Evolutionary conservation across 2,113 vertebrate genomes (phyloP), one percentile per base, ranked within the genome.

Genomic region (Tachycineta bicolor): DNA sequence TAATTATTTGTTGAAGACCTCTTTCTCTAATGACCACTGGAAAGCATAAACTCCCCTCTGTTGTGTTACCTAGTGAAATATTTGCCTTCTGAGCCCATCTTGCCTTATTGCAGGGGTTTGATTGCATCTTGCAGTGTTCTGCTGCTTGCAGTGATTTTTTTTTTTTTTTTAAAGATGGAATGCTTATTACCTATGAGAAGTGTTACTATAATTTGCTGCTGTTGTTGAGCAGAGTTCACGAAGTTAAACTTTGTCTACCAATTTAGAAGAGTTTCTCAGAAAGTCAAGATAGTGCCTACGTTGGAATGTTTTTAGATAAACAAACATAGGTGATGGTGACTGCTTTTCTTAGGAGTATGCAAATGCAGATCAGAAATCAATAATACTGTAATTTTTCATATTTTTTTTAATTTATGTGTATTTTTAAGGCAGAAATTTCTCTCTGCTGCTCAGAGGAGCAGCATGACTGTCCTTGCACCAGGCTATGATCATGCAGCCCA

Each of bases 171-270:
- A 68, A 55, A 52, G 46, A 62, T 71, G 63, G 63, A 93, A 78
- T 68, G 52, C 33, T 92, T 89, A 24, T 79, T 65, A 58, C 67
- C 68, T 46, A 15, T 53, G 68, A 68, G 89, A 23, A 70, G 34
- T 29, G 62, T 71, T 93, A 13, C 64, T 75, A 6, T 82, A 60
- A 77, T 93, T 93, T 85, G 53, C 83, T 70, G 55, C 79, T 97
- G 90, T 60, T 67, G 59, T 84, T 90, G 93, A 86, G 76, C 87
- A 69, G 89, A 64, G 63, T 92, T 89, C 55, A 31, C 25, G 5
- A 58, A 95, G 56, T 91, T 96, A 89, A 81, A 88, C 76, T 87
- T 95, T 41, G 64, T 12, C 81, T 91, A 28, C 71, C 24, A 39
- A 14, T 63, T 44, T 63, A 56, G 64, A 49, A 82, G 73, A 46